These are phyloP conservation scores for Leucoraja erinaceus DNA, from an alignment of 2,113 vertebrate species.

Conservation along the genomic window DNA sequence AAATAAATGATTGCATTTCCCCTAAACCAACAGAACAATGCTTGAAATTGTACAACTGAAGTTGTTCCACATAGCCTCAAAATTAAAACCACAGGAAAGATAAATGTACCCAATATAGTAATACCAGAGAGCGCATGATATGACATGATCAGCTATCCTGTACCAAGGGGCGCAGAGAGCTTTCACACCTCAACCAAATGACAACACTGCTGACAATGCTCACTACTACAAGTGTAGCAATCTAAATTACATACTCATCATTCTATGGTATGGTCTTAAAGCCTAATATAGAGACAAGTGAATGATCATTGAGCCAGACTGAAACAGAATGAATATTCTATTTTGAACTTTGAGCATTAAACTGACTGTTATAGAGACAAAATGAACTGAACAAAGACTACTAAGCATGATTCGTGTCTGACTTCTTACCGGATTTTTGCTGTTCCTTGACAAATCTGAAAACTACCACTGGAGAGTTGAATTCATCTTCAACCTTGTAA, in stretches of 20 bases:
- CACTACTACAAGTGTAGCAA: neutral
- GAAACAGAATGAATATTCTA: neutral
- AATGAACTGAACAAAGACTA: neutral
- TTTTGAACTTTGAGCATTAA: neutral
- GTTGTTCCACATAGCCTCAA: neutral
- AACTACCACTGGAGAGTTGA: constrained; percentile 83
- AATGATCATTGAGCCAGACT: neutral
- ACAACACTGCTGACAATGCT: neutral
- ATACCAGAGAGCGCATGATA: neutral
- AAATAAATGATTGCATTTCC: neutral
- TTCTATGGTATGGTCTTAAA: neutral
- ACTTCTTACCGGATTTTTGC: constrained; percentile 60
- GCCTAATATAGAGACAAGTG: neutral
- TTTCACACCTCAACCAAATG: neutral
- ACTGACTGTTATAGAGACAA: neutral
- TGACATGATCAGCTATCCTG: neutral
- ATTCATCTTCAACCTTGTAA: constrained; percentile 83
- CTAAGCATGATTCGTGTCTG: too few species aligned
- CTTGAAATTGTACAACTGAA: neutral
- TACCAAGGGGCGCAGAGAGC: neutral
- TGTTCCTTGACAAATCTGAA: constrained; percentile 74
- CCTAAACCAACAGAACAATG: neutral
- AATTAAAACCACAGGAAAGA: neutral
- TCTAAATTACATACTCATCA: neutral
- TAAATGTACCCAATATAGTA: neutral